Percentiles rank a stretch among this genome's conserved stretches.
Conservation (phyloP, 2,797 vertebrate genomes). For the Pseudomugil gertrudae region DNA sequence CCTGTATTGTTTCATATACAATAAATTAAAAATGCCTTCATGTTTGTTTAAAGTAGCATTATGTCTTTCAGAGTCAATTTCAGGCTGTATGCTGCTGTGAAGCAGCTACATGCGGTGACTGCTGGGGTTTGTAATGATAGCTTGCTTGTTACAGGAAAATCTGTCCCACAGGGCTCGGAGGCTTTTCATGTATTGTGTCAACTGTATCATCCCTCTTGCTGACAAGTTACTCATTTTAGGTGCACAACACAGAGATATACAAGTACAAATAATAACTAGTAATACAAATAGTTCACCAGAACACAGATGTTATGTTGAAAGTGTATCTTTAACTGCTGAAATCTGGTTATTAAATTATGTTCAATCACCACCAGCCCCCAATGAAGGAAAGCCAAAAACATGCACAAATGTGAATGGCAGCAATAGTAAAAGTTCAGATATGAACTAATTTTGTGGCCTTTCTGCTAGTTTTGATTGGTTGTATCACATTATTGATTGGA, state of each 20-base stretch:
- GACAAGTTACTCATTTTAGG: neutral
- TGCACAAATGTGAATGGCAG: neutral
- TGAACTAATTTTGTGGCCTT: neutral
- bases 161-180: conserved; percentile 2
- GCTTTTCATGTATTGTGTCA: conserved; percentile 16
- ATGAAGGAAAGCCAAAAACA: neutral
- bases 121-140: conserved; percentile 59
- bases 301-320: neutral
- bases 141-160: conserved; percentile 42
- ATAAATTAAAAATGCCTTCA: conserved; percentile 1
- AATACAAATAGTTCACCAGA: neutral
- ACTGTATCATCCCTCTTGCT: conserved; percentile 4
- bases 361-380: too few species aligned
- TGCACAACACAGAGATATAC: neutral
- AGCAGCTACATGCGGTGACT: conserved; percentile 9
- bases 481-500: neutral
- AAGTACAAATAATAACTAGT: neutral
- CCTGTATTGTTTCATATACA: neutral
- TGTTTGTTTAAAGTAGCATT: conserved; percentile 2
- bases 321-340: neutral
- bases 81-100: conserved; percentile 15
- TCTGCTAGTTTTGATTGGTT: neutral
- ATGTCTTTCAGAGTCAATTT: conserved; percentile 31
- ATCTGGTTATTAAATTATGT: neutral
- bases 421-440: neutral